Conservation (phyloP, 2,797 vertebrate species). For the Brotula barbata region DNA sequence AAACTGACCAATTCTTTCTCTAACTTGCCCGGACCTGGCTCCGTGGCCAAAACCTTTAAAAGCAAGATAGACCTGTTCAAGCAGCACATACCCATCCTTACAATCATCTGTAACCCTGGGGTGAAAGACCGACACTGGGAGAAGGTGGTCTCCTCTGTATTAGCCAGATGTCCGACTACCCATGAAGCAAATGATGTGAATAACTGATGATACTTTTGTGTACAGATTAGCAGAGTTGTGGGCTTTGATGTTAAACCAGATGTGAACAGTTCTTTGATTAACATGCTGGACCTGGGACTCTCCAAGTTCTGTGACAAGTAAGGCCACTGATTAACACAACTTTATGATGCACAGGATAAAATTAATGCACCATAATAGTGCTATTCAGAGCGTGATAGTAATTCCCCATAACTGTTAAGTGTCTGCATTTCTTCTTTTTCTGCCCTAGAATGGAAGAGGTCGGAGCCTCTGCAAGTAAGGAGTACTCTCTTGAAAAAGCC, state of each 20-base stretch:
- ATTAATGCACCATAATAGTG: too few species aligned
- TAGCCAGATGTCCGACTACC: conserved; percentile 10
- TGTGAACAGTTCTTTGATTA: conserved; percentile 78
- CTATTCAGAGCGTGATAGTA: neutral
- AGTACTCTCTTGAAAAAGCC: conserved; percentile 88
- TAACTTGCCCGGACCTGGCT: conserved; percentile 76
- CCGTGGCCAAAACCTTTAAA: conserved; percentile 82
- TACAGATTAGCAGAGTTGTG: conserved; percentile 85
- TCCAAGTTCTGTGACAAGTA: conserved; percentile 84
- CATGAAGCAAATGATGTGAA: conserved; percentile 30
- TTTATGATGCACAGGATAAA: too few species aligned
- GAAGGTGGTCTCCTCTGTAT: conserved; percentile 69
- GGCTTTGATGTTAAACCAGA: conserved; percentile 82
- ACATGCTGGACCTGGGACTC: conserved; percentile 86
- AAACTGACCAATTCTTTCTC: conserved; percentile 83
- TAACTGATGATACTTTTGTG: conserved; percentile 39
- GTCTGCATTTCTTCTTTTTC: neutral
- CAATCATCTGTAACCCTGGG: conserved; percentile 85
- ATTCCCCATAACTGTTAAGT: neutral
- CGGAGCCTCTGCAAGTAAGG: conserved; percentile 87
- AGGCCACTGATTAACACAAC: conserved; percentile 52
- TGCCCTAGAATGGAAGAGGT: conserved; percentile 85
- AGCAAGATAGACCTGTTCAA: conserved; percentile 87
- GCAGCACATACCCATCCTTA: conserved; percentile 84
- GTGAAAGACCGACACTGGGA: conserved; percentile 91